Evolutionary conservation across 2,113 vertebrate species (phyloP).

Genomic region (Ictalurus punctatus): DNA sequence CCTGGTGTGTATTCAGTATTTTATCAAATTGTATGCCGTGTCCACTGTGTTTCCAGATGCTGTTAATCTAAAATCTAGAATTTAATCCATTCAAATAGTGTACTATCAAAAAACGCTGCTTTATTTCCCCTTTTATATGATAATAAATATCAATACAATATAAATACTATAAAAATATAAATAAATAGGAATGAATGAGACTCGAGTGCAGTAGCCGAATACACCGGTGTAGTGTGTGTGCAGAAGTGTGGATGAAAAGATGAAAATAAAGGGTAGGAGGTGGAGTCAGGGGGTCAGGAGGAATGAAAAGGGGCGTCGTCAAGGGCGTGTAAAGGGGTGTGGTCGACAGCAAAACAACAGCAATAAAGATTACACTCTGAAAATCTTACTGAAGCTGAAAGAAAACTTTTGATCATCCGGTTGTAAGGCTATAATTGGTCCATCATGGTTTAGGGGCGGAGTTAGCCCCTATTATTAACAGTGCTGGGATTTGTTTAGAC

Average conservation of each 20-base stretch:
- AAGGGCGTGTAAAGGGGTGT: not conserved
- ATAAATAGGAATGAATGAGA: not conserved
- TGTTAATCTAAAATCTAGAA: not conserved
- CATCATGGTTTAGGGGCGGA: not conserved
- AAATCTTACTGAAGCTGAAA: not conserved
- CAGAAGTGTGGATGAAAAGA: not conserved
- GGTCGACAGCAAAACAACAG: not conserved
- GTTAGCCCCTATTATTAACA: too few species aligned
- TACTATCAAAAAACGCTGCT: not conserved
- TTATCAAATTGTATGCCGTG: not conserved
- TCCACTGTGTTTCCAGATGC: not conserved
- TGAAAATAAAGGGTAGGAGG: not conserved
- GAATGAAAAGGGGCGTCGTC: not conserved
- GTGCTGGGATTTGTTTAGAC: too few species aligned
- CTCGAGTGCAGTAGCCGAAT: not conserved
- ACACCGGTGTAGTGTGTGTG: not conserved
- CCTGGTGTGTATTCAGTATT: conserved; percentile 15
- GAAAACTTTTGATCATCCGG: not conserved
- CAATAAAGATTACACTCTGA: not conserved
- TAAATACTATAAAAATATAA: not conserved
- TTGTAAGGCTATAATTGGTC: not conserved
- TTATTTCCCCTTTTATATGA: not conserved
- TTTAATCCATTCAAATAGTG: not conserved
- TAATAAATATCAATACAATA: not conserved
- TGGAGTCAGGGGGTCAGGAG: not conserved